phyloP scores from a whole-genome alignment of 2,888 invertebrate genomes.

The Noctua fimbriata region DNA sequence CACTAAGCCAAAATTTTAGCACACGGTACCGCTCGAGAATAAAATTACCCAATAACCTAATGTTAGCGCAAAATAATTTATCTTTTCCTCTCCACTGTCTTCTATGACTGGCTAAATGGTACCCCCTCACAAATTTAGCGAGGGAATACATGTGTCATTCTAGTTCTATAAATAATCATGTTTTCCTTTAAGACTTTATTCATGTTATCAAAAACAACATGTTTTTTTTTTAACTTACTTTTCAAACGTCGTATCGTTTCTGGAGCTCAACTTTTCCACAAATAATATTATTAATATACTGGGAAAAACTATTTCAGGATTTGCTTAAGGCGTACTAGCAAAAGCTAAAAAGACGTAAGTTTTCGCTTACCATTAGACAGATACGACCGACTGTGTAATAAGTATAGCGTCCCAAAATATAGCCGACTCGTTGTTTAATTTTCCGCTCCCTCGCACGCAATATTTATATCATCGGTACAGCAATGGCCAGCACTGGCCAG shows the following conservation, averaged over 20 bases:
- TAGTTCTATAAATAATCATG: background rate
- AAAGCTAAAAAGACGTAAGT: background rate
- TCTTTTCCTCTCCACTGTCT: background rate
- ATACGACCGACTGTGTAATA: constrained; percentile 16
- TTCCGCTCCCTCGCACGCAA: constrained; percentile 73
- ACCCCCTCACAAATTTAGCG: background rate
- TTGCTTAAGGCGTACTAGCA: background rate
- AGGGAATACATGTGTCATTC: background rate
- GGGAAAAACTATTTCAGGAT: background rate
- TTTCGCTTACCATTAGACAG: background rate
- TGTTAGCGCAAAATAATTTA: background rate
- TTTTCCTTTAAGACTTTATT: background rate
- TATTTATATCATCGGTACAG: constrained; percentile 72
- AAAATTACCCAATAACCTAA: background rate
- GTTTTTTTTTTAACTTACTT: background rate
- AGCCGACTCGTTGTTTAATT: constrained; percentile 75
- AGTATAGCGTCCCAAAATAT: constrained; percentile 38
- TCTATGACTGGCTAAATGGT: background rate
- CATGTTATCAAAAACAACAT: background rate
- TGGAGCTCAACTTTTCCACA: background rate
- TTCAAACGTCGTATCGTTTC: background rate
- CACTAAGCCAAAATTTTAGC: background rate
- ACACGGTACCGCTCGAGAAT: background rate
- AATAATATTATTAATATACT: background rate
- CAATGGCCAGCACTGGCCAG: constrained; percentile 51